Evolutionary conservation across 2,113 vertebrate genomes (phyloP), one percentile per base, ranked within the genome.

Genomic region (Rhagologus leucostigma): DNA sequence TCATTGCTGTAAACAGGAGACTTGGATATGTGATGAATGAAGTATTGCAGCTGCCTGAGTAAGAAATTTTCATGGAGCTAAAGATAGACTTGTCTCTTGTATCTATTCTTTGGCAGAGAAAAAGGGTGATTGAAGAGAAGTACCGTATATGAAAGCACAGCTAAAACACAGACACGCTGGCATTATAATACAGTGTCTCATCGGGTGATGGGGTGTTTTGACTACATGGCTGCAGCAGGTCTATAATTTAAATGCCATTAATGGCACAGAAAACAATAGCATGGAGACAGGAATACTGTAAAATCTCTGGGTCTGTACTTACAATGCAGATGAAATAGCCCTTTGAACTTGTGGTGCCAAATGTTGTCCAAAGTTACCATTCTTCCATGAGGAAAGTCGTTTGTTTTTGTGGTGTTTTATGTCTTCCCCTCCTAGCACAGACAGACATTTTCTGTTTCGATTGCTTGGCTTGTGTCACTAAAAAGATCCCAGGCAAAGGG

Each of bases 171-270:
- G 94, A 60, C 71, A 64, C 37, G 4, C 95, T 97, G 95, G 95
- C 95, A 91, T 94, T 96, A 87, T 96, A 98, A 97, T 96, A 93
- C 73, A 94, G 84, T 57, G 93, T 97, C 97, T 96, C 95, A 83
- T 93, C 9, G 81, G 96, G 90, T 93, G 97, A 98, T 81, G 92
- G 89, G 95, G 92, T 96, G 94, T 97, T 98, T 98, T 97, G 97
- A 98, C 97, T 97, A 53, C 49, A 30, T 71, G 96, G 96, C 95
- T 96, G 84, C 93, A 95, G 85, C 85, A 98, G 95, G 97, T 98
- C 97, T 98, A 62, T 98, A 98, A 99, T 98, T 98, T 99, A 98
- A 98, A 97, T 97, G 97, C 97, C 97, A 97, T 97, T 98, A 97
- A 97, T 93, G 95, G 97, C 89, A 96, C 60, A 77, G 60, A 74